A percentile compares a stretch with the other conserved stretches of the same genome.
Conservation (phyloP, 2,888 invertebrate genomes). For the Prosapia bicincta region DNA sequence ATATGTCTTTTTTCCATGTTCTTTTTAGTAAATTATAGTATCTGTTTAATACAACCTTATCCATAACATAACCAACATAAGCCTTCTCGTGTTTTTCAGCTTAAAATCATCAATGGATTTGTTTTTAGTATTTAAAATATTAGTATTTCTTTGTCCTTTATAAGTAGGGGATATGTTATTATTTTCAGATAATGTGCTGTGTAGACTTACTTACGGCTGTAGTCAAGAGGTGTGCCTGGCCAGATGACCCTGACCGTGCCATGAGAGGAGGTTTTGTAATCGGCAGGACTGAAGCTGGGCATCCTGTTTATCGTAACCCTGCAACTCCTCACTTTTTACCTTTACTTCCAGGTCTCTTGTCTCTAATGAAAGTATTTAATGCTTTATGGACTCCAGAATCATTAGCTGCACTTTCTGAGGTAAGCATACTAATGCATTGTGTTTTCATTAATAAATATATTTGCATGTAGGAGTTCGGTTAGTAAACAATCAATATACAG, state of each 20-base stretch:
- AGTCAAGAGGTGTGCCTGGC: constrained; percentile 86
- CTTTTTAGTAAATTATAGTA: too few species aligned
- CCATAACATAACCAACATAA: too few species aligned
- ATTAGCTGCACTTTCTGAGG: constrained; percentile 57
- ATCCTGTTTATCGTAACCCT: constrained; percentile 79
- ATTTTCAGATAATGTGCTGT: constrained; percentile 35
- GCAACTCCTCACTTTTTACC: constrained; percentile 79
- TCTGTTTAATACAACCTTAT: too few species aligned
- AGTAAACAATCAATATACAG: too few species aligned
- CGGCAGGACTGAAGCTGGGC: constrained; percentile 46
- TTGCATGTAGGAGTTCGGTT: too few species aligned
- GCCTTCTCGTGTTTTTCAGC: too few species aligned
- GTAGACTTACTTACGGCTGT: constrained; percentile 75
- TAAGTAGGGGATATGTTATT: too few species aligned
- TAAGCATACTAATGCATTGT: constrained; percentile 38
- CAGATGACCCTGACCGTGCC: constrained; percentile 81
- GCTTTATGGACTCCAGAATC: constrained; percentile 71
- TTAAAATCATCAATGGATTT: too few species aligned
- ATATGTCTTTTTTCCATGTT: too few species aligned
- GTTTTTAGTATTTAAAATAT: too few species aligned
- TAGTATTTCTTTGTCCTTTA: too few species aligned
- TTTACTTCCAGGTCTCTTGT: constrained; percentile 72
- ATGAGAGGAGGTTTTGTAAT: constrained; percentile 81
- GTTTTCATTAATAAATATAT: too few species aligned
- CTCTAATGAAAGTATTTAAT: constrained; percentile 75